Percentiles rank a stretch among this genome's conserved stretches.
These are phyloP conservation scores for Hemithea aestivaria DNA, from an alignment of 2,888 invertebrate species.

Conservation along the genomic window DNA sequence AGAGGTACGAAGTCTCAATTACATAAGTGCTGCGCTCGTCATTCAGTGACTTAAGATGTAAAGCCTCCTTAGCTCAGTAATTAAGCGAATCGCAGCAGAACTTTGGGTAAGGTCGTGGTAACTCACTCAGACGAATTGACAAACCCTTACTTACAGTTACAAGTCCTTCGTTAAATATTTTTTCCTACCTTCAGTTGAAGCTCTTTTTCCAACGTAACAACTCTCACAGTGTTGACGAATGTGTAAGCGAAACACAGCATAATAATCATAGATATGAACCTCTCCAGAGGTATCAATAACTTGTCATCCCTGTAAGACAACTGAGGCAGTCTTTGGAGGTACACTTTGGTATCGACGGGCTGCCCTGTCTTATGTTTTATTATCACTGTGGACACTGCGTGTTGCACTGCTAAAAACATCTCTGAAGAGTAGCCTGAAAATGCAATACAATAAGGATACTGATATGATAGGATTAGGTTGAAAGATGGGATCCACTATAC, in stretches of 20 bases:
- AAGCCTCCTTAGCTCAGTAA: too few species aligned
- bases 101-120: too few species aligned
- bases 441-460: too few species aligned
- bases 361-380: slow-evolving; percentile 61
- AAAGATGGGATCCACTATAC: too few species aligned
- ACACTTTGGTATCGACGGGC: slow-evolving; percentile 57
- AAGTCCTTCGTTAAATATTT: too few species aligned
- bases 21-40: too few species aligned
- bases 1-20: too few species aligned
- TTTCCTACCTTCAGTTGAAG: slow-evolving; percentile 85
- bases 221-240: slow-evolving; percentile 87
- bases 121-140: too few species aligned
- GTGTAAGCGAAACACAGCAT: slow-evolving; percentile 91
- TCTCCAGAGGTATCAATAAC: slow-evolving; percentile 82
- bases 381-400: slow-evolving; percentile 63
- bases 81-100: too few species aligned
- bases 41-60: too few species aligned
- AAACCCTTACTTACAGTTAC: too few species aligned
- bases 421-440: slow-evolving; percentile 63
- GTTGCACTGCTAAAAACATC: slow-evolving; percentile 68
- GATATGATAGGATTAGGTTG: too few species aligned
- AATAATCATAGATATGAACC: slow-evolving; percentile 87
- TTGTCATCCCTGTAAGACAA: slow-evolving; percentile 84
- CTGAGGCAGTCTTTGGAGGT: slow-evolving; percentile 85
- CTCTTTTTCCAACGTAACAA: slow-evolving; percentile 87